Percentiles rank a stretch among this genome's conserved stretches.
These are phyloP conservation scores for Mystacornis crossleyi DNA, from an alignment of 2,113 vertebrate species.

Conservation along the genomic window DNA sequence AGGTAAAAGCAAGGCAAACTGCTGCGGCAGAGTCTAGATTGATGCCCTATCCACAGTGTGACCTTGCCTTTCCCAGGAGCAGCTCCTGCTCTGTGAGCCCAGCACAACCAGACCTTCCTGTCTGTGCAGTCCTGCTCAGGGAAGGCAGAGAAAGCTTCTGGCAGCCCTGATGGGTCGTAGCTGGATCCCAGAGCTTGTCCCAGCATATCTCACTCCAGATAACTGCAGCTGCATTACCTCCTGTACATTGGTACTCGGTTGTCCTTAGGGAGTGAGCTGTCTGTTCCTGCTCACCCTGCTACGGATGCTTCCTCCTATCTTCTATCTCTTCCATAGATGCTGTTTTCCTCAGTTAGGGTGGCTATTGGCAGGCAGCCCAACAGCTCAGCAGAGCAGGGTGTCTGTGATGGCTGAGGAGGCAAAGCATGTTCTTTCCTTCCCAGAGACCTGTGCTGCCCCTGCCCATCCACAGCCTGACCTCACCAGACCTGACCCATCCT, in stretches of 20 bases:
- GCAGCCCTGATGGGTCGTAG: background rate
- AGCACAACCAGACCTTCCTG: background rate
- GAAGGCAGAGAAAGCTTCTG: background rate
- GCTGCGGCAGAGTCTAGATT: background rate
- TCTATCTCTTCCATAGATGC: fast-evolving
- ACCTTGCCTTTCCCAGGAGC: background rate
- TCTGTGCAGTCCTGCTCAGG: background rate
- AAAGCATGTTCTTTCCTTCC: fast-evolving
- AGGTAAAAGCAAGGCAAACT: background rate
- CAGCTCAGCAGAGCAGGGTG: background rate
- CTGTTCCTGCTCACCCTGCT: background rate
- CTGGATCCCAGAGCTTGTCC: background rate
- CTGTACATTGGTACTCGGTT: fast-evolving
- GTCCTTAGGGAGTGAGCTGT: background rate
- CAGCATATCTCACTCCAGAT: background rate
- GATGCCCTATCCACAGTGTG: fast-evolving
- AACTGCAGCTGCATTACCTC: background rate
- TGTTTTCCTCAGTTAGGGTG: background rate
- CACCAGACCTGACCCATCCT: background rate
- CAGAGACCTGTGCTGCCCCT: fast-evolving
- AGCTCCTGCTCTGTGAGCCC: fast-evolving
- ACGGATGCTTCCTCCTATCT: background rate
- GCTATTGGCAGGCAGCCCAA: background rate
- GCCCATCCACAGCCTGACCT: fast-evolving
- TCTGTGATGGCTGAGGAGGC: fast-evolving